Evolutionary conservation across 1,140 invertebrate species (phyloP).

Genomic region (Anoplolepis gracilipes): DNA sequence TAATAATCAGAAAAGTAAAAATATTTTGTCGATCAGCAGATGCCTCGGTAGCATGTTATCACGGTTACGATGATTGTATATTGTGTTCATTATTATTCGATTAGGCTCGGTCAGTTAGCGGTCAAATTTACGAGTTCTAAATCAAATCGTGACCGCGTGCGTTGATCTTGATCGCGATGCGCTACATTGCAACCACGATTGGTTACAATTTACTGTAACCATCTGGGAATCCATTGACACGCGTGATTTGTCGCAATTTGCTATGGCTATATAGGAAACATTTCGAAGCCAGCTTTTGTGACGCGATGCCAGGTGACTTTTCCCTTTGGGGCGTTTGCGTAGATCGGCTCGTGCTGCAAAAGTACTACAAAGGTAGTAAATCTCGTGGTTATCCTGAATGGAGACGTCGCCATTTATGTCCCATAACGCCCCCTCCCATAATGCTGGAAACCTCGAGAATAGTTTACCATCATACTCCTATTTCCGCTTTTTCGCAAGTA

Average conservation of each 20-base stretch:
- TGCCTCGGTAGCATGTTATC: neutral
- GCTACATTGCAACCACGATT: conserved; percentile 32
- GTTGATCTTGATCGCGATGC: conserved; percentile 24
- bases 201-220: conserved; percentile 55
- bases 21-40: neutral
- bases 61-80: conserved; percentile 29
- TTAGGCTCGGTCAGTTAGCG: conserved; percentile 61
- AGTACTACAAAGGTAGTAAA: conserved; percentile 74
- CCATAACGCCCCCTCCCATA: conserved; percentile 2
- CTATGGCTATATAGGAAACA: conserved; percentile 76
- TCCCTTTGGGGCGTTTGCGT: conserved; percentile 36
- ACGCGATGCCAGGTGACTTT: conserved; percentile 76
- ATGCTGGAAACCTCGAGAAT: neutral
- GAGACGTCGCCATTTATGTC: conserved; percentile 65
- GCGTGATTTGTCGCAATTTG: conserved; percentile 78
- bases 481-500: neutral
- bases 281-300: conserved; percentile 70
- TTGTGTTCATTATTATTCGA: conserved; percentile 56
- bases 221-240: conserved; percentile 63
- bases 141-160: conserved; percentile 45
- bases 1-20: neutral
- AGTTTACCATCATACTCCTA: neutral
- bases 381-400: conserved; percentile 73
- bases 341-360: conserved; percentile 70
- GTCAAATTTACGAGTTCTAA: conserved; percentile 63